Base-by-base conservation (phyloP, 2,888 invertebrate genomes). In the Eremobia ochroleuca region DNA sequence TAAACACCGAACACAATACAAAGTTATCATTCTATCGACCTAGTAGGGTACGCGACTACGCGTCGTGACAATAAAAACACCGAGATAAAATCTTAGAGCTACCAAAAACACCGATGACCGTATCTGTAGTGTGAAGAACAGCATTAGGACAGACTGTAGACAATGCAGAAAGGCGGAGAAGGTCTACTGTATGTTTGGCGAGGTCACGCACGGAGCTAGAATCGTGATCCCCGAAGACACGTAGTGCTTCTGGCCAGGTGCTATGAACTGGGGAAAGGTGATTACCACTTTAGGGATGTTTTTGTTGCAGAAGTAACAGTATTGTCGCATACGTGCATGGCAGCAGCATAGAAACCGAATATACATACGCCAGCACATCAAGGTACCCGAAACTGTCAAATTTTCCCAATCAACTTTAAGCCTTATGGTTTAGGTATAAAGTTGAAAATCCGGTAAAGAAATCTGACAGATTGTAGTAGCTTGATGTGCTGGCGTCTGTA, bases 101-200 rank as follows among this genome's bases (percentile, higher is more conserved):
- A 80, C 85, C 82, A 85, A 85, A 90, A 85, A 79, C 83, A 83
- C 87, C 80, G 85, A 90, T 90, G 83, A 75, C 40, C 77, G 76
- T 87, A 89, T 87, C 86, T 86, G 70, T 83, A 82, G 90, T 90
- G 91, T 90, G 88, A 91, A 90, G 79, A 83, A 83, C 80, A 70
- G 85, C 81, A 83, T 86, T 85, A 86, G 79, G 55, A 62, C 67
- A 43, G 37, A 31, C 58, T 43, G 4, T 55, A 40, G 52, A 74
- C 69, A 46, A 76, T n/a, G 21, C 46, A 83, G 61, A 31, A n/a
- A 68, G 8, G 3, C 15, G 1, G 4, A 82, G 67, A 77, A 85
- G 78, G 52, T 71, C 4, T 46, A 68, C 28, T 55, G 8, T 28
- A 31, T 46, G 43, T 25, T n/a, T 61, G 28, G 4, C 21, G 31